Evolutionary conservation across 2,888 invertebrate genomes (phyloP), one percentile per base, ranked within the genome.

Genomic region (Acronicta leporina): DNA sequence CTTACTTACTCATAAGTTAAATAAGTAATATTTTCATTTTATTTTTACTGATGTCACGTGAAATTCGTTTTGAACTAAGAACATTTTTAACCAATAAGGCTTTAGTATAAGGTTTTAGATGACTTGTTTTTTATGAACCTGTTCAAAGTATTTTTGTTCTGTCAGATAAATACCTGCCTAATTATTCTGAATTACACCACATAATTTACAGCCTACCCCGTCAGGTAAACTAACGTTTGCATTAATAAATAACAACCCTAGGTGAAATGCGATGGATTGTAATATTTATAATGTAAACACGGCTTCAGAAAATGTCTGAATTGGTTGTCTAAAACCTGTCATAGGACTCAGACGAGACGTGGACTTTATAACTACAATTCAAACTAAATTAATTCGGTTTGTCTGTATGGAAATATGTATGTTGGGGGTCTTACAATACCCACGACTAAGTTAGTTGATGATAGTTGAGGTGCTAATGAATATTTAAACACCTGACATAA

Each of bases 401-500:
- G 49, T 73, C 57, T 57, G 52, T 56, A 67, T 67, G 67, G 54
- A 64, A 75, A 75, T 67, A 55, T 38, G 30, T 40, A n/a, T 55
- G 16, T 33, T 11, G 33, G 33, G n/a, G n/a, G 44, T 59, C 55
- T 38, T 47, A 49, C 44, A 49, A 68, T 43, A 51, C 30, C 5
- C 14, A 13, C 43, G 30, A 20, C 40, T 14, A 20, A 15, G 10
- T 11, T 6, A 45, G 45, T 14, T 6, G 15, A 47, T 11, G 14
- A 11, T 4, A 13, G 1, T 10, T 9, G 8, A 43, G 51, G 11
- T 11, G 4, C 14, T 48, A 44, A 58, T 64, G 51, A 38, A 57
- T 51, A 64, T 64, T 57, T 27, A 51, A 38, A 38, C n/a, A 38
- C 38, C 1, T 13, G n/a, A 27, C 27, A 1, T 27, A 27, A 20